These are phyloP conservation scores for Erpetoichthys calabaricus DNA, from an alignment of 2,797 vertebrate genomes.

Conservation along the genomic window DNA sequence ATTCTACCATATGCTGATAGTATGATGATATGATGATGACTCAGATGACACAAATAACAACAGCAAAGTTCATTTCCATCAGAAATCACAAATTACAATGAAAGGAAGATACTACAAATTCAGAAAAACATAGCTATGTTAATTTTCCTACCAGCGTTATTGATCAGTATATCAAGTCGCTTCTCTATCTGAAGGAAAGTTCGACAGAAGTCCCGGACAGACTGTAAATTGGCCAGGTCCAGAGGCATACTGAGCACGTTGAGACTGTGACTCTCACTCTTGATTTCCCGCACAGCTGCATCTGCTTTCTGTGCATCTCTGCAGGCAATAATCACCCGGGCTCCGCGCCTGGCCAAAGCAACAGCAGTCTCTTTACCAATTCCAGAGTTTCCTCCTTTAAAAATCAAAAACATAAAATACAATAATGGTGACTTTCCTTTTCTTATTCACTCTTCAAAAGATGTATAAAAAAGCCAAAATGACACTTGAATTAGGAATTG, in stretches of 20 bases:
- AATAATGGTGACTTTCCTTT: conserved; percentile 1
- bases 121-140: no score
- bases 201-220: conserved; percentile 48
- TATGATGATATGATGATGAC: background rate
- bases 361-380: conserved; percentile 58
- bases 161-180: conserved; percentile 54
- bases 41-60: no score
- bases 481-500: no score
- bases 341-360: conserved; percentile 50
- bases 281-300: conserved; percentile 50
- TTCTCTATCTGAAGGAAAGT: conserved; percentile 52
- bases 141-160: conserved; percentile 48
- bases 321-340: conserved; percentile 53
- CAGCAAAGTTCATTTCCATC: no score
- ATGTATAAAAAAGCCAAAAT: no score
- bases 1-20: background rate
- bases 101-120: no score
- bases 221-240: conserved; percentile 53
- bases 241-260: conserved; percentile 48
- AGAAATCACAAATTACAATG: no score
- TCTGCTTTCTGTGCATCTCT: conserved; percentile 40
- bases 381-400: conserved; percentile 51
- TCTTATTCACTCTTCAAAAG: background rate
- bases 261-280: conserved; percentile 43
- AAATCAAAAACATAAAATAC: conserved; percentile 5